A percentile compares a stretch with the other conserved stretches of the same genome.
Evolutionary conservation across 2,797 vertebrate species (phyloP).

Genomic region (Takifugu rubripes): DNA sequence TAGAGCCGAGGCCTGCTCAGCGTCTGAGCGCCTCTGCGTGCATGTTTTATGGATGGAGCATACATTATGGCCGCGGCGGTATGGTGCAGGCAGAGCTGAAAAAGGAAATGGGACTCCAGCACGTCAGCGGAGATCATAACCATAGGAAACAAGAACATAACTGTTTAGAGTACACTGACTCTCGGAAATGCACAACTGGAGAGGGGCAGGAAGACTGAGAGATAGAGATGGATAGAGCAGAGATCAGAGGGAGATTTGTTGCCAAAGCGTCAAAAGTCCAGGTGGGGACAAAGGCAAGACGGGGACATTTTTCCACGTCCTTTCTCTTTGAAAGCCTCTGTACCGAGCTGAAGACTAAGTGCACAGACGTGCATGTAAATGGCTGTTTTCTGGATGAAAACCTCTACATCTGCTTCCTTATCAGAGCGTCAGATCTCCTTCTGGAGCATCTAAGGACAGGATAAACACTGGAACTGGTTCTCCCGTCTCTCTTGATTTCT

Average conservation of each 20-base stretch:
- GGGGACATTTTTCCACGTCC: slow-evolving; percentile 23
- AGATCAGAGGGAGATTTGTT: slow-evolving; percentile 40
- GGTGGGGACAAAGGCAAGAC: slow-evolving; percentile 45
- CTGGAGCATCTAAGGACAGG: slow-evolving; percentile 27
- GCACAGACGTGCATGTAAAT: slow-evolving; percentile 35
- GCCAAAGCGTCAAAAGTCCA: slow-evolving; percentile 38
- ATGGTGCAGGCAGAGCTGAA: slow-evolving; percentile 48
- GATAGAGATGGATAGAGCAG: slow-evolving; percentile 16
- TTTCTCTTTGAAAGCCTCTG: slow-evolving; percentile 18
- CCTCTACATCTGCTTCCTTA: slow-evolving; percentile 37
- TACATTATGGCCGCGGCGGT: slow-evolving; percentile 42
- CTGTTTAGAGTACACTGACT: slow-evolving; percentile 65
- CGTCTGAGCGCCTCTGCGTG: slow-evolving; percentile 49
- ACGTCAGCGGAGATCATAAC: slow-evolving; percentile 66
- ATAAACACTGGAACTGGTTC: slow-evolving; percentile 39
- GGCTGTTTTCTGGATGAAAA: slow-evolving; percentile 49
- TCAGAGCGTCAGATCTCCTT: slow-evolving; percentile 46
- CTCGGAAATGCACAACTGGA: slow-evolving; percentile 57
- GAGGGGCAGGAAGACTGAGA: slow-evolving; percentile 48
- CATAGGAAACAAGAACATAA: slow-evolving; percentile 69
- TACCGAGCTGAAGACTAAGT: slow-evolving; percentile 14
- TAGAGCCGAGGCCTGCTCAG: slow-evolving; percentile 58
- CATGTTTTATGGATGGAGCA: slow-evolving; percentile 39
- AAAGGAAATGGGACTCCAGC: slow-evolving; percentile 67
- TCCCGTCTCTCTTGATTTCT: slow-evolving; percentile 5